Evolutionary conservation across 2,888 invertebrate genomes (phyloP).

Genomic region (Cyaniris semiargus): DNA sequence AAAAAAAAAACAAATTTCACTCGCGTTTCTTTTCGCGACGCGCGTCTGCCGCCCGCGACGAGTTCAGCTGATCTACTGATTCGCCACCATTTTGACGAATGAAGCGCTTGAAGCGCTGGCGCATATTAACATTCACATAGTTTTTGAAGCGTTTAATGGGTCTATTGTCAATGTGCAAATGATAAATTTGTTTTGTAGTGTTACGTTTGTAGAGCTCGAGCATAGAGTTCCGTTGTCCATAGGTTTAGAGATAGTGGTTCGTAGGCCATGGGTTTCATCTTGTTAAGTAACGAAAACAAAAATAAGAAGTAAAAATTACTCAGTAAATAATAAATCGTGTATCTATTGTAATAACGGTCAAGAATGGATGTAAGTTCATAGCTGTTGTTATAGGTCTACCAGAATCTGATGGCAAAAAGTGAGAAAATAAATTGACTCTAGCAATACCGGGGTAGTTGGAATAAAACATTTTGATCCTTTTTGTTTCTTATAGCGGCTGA

Average conservation of each 20-base stretch:
- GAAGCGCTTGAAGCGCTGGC: slow-evolving; percentile 46
- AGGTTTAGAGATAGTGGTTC: background rate
- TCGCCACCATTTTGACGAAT: slow-evolving; percentile 43
- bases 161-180: slow-evolving; percentile 30
- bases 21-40: slow-evolving; percentile 48
- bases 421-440: too few relatives aligned
- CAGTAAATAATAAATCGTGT: too few relatives aligned
- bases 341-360: background rate
- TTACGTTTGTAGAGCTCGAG: background rate
- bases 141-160: slow-evolving; percentile 42
- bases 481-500: too few relatives aligned
- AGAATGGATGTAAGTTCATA: too few relatives aligned
- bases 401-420: too few relatives aligned
- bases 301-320: too few relatives aligned
- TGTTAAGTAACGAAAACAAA: too few relatives aligned
- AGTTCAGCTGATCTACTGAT: slow-evolving; percentile 61
- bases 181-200: background rate
- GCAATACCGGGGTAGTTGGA: too few relatives aligned
- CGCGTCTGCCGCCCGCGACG: slow-evolving; percentile 58
- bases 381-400: too few relatives aligned
- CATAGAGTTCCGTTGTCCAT: background rate
- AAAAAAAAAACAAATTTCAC: slow-evolving; percentile 49
- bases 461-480: too few relatives aligned
- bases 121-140: slow-evolving; percentile 29
- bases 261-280: background rate